Evolutionary conservation across 1,140 invertebrate species (phyloP), one percentile per base, ranked within the genome.

Genomic region (Colletes latitarsis): DNA sequence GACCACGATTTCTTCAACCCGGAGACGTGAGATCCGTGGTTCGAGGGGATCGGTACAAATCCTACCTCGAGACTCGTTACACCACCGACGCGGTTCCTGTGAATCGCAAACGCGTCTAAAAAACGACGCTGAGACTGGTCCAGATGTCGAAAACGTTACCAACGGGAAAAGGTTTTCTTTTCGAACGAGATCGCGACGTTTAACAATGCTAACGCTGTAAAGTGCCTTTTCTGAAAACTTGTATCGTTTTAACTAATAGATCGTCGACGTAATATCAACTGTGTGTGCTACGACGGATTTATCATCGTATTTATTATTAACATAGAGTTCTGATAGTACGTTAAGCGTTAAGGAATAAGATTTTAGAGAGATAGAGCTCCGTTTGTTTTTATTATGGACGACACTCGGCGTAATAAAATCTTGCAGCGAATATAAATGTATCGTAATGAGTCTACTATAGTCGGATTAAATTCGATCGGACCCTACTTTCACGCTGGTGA

Each of bases 101-200:
- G 12, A 49, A 30, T 69, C 15, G 8, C 4, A 55, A 75, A 58
- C 15, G 19, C n/a, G 46, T 41, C 60, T 39, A n/a, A 1, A 49
- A 17, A n/a, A 19, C 12, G n/a, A 17, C 17, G n/a, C 15, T n/a
- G 55, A 57, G 55, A n/a, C 55, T 57, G 9, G 12, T 10, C 9
- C 15, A 53, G 12, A 15, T 53, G 66, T 77, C 70, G 69, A 63
- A 72, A 86, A 82, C 71, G 83, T 85, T 85, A 85, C 83, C 79
- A 86, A 75, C 64, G 39, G 41, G 52, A 30, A 30, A 30, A 49
- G 49, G 15, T 63, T 52, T 6, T 43, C n/a, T 17, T 19, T 6
- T 58, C 19, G 41, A 53, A n/a, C n/a, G n/a, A n/a, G n/a, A n/a
- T 46, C 43, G 39, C 19, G 17, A 21, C 15, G 9, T 6, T 67